Percentiles rank a stretch among this genome's conserved stretches.
phyloP scores from a whole-genome alignment of 1,140 invertebrate genomes.

The Teleogryllus occipitalis region DNA sequence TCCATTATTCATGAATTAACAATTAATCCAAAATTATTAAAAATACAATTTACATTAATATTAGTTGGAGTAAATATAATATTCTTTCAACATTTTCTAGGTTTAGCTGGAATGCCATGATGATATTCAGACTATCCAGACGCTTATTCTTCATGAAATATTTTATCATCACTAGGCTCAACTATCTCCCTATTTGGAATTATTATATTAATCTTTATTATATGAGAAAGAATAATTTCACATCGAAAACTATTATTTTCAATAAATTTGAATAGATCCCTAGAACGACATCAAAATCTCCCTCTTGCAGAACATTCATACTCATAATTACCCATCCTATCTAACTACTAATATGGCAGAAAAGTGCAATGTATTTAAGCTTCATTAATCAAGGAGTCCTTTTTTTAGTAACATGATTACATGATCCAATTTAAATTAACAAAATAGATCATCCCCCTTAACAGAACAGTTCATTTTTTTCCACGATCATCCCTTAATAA shows the following conservation, averaged over 20 bases:
- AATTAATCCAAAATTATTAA: conserved; percentile 40
- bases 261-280: conserved; percentile 39
- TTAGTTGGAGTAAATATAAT: conserved; percentile 47
- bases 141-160: conserved; percentile 52
- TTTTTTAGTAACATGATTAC: conserved; percentile 39
- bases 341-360: conserved; percentile 46
- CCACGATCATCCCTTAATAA: conserved; percentile 38
- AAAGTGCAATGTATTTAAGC: conserved; percentile 46
- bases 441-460: conserved; percentile 45
- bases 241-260: conserved; percentile 37
- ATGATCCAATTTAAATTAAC: conserved; percentile 43
- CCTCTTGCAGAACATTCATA: conserved; percentile 47
- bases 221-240: conserved; percentile 38
- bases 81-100: conserved; percentile 69
- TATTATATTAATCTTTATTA: conserved; percentile 46
- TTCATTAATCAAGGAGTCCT: conserved; percentile 46
- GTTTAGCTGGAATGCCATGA: conserved; percentile 61
- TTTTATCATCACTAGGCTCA: conserved; percentile 52
- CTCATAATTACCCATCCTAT: conserved; percentile 45
- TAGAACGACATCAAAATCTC: conserved; percentile 48
- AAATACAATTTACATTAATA: conserved; percentile 36
- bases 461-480: conserved; percentile 53
- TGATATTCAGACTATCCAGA: conserved; percentile 65
- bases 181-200: conserved; percentile 45
- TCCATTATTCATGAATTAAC: conserved; percentile 49